phyloP scores from a whole-genome alignment of 2,797 vertebrate genomes.

The Poeciliopsis paucimaculata region DNA sequence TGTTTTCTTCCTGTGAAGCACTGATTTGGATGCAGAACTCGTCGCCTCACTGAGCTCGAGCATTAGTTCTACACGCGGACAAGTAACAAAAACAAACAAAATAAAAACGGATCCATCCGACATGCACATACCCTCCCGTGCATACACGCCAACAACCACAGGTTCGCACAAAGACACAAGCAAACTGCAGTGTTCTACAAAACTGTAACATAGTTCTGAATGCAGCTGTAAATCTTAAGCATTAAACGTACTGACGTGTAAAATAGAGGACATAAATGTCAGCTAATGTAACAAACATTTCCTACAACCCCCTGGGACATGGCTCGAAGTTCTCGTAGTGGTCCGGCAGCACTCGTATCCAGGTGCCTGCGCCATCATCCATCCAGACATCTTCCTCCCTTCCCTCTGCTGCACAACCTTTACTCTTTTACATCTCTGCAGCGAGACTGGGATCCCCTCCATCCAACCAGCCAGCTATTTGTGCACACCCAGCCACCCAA shows the following conservation, averaged over 20 bases:
- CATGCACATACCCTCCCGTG: constrained; percentile 63
- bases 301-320: constrained; percentile 71
- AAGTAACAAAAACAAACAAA: constrained; percentile 34
- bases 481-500: constrained; percentile 51
- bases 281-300: constrained; percentile 51
- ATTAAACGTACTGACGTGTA: constrained; percentile 49
- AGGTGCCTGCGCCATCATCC: constrained; percentile 30
- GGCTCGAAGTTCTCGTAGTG: constrained; percentile 69
- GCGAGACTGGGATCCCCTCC: constrained; percentile 43
- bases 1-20: constrained; percentile 78
- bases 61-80: constrained; percentile 60
- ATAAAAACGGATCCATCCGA: constrained; percentile 49
- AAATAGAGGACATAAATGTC: constrained; percentile 45
- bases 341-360: constrained; percentile 59
- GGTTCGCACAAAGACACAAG: constrained; percentile 56
- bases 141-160: constrained; percentile 63
- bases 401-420: constrained; percentile 9
- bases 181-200: constrained; percentile 60
- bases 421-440: constrained; percentile 42
- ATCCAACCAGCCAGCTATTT: constrained; percentile 45
- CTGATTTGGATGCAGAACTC: constrained; percentile 77
- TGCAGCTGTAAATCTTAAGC: constrained; percentile 51
- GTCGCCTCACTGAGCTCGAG: constrained; percentile 53
- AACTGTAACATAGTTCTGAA: constrained; percentile 60
- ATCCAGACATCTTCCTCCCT: constrained; percentile 24